These are phyloP conservation scores for Lasiommata megera DNA, from an alignment of 2,888 invertebrate species.

Conservation along the genomic window DNA sequence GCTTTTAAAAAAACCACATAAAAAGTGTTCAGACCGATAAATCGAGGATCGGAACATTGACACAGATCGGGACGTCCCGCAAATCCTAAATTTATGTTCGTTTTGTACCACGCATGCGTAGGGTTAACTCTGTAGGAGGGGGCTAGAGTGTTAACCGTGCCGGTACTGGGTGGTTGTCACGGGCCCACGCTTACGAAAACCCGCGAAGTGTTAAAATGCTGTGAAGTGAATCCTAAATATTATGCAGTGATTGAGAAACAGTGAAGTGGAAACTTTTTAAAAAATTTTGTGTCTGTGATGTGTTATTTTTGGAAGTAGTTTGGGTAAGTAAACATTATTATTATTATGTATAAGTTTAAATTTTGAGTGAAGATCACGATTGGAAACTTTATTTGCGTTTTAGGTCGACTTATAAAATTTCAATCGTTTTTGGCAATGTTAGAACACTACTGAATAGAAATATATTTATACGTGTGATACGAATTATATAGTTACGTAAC, in stretches of 20 bases:
- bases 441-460: no score
- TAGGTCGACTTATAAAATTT: no score
- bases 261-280: conserved; percentile 27
- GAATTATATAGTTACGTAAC: no score
- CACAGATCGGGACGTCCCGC: conserved; percentile 27
- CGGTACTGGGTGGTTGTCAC: conserved; percentile 20
- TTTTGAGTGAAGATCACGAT: neutral
- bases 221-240: conserved; percentile 29
- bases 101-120: conserved; percentile 28
- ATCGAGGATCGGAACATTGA: conserved; percentile 28
- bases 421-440: no score
- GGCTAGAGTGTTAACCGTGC: conserved; percentile 25
- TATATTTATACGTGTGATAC: no score
- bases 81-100: conserved; percentile 29
- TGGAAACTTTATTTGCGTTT: neutral
- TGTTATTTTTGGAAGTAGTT: conserved; percentile 25
- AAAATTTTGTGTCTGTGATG: conserved; percentile 23
- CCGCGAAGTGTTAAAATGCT: conserved; percentile 30
- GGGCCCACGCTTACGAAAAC: neutral
- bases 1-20: conserved; percentile 12
- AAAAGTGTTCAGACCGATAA: conserved; percentile 15
- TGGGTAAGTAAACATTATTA: conserved; percentile 23
- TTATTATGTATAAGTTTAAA: conserved; percentile 3
- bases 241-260: conserved; percentile 28
- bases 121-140: conserved; percentile 23